Evolutionary conservation across 2,113 vertebrate genomes (phyloP).

Genomic region (Cervus canadensis): DNA sequence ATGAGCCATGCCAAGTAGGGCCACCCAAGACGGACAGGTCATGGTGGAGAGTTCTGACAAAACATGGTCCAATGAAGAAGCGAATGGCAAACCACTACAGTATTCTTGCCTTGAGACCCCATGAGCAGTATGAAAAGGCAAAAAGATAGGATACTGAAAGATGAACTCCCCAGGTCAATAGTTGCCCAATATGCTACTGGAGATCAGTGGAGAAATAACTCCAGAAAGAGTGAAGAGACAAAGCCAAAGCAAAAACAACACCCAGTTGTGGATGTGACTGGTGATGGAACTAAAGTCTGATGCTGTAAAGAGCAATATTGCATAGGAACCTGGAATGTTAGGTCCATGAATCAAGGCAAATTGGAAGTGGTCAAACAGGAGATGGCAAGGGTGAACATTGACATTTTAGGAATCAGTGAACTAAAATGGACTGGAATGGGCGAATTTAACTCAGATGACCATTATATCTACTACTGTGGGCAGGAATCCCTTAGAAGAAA

Average conservation of each 20-base stretch:
- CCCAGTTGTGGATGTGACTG: neutral
- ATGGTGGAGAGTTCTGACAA: no score
- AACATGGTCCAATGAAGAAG: no score
- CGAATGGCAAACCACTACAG: no score
- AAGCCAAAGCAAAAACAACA: neutral
- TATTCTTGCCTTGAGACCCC: no score
- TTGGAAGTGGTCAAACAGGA: neutral
- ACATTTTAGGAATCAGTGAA: neutral
- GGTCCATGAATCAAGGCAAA: neutral
- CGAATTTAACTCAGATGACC: neutral
- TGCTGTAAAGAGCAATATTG: neutral
- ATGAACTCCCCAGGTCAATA: no score
- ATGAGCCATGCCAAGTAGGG: no score
- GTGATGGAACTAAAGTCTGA: neutral
- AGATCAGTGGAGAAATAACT: neutral
- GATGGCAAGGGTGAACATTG: rapidly evolving
- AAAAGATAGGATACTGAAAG: no score
- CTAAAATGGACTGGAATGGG: neutral
- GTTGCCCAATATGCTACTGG: no score
- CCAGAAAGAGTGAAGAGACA: neutral
- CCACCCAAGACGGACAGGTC: no score
- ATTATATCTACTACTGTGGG: neutral
- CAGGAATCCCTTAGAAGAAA: neutral
- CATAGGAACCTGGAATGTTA: neutral
- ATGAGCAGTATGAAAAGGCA: no score